Conservation (phyloP, 2,888 invertebrate genomes). For the Eucera pruinosa region DNA sequence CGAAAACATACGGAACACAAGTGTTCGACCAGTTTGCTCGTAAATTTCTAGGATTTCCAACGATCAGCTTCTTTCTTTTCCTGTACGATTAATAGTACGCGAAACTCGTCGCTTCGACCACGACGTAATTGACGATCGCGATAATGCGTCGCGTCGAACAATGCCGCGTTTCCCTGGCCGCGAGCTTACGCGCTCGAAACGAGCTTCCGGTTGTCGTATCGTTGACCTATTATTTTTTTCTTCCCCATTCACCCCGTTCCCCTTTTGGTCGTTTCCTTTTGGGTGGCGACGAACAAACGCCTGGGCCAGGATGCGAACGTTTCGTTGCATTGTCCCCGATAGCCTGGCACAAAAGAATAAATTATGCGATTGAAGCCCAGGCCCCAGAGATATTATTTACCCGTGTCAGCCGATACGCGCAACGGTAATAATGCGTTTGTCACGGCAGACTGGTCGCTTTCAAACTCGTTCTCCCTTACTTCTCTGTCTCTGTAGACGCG, state of each 20-base stretch:
- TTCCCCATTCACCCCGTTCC: neutral
- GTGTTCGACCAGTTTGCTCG: neutral
- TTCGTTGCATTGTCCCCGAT: constrained; percentile 35
- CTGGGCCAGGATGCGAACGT: constrained; percentile 28
- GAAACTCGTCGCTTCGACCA: constrained; percentile 10
- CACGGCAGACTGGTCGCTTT: constrained; percentile 48
- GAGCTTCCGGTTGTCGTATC: constrained; percentile 22
- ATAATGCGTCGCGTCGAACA: constrained; percentile 23
- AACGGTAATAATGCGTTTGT: constrained; percentile 59
- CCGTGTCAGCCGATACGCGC: constrained; percentile 40
- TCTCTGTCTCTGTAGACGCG: neutral
- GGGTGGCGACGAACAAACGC: constrained; percentile 19
- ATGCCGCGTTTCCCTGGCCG: neutral
- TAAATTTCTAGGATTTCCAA: neutral
- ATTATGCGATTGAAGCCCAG: constrained; percentile 45
- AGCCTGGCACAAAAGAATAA: constrained; percentile 52
- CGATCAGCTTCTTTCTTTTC: neutral
- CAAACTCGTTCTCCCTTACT: constrained; percentile 17
- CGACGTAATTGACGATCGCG: constrained; percentile 36
- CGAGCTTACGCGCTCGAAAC: constrained; percentile 17
- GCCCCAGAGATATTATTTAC: constrained; percentile 59
- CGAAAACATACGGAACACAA: neutral
- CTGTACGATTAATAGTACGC: neutral
- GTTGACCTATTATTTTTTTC: constrained; percentile 22
- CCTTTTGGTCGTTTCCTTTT: constrained; percentile 21